Evolutionary conservation across 2,888 invertebrate species (phyloP).

Genomic region (Chloromyia formosa): DNA sequence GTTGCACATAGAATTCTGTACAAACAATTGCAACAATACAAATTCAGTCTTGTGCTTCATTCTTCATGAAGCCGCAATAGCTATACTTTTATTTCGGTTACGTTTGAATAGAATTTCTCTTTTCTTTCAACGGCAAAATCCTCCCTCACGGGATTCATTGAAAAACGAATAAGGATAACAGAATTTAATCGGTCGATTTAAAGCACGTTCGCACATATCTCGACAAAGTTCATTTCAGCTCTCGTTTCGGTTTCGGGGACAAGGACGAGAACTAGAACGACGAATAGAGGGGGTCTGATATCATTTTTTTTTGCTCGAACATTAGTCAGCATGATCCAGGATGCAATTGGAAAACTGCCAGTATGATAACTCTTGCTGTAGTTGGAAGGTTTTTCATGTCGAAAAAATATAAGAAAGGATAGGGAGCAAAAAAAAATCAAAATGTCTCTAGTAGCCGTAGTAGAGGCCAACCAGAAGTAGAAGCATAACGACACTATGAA

Average conservation of each 20-base stretch:
- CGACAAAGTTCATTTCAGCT: slow-evolving; percentile 23
- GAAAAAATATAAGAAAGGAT: slow-evolving; percentile 13
- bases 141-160: background rate
- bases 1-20: too few species aligned
- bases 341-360: slow-evolving; percentile 34
- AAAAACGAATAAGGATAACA: slow-evolving; percentile 22
- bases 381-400: background rate
- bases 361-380: slow-evolving; percentile 16
- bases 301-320: slow-evolving; percentile 28
- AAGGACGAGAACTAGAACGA: slow-evolving; percentile 13
- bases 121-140: background rate
- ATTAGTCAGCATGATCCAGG: slow-evolving; percentile 35
- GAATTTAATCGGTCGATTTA: slow-evolving; percentile 36
- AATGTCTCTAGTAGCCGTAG: background rate
- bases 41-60: too few species aligned
- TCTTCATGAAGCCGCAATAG: too few species aligned
- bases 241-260: background rate
- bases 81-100: too few species aligned
- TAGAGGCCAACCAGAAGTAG: background rate
- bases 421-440: background rate
- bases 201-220: slow-evolving; percentile 32
- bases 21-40: too few species aligned
- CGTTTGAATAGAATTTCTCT: too few species aligned
- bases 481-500: background rate
- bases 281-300: background rate